Conservation (phyloP, 92 coral and sea anemone species). For the Zoanthus sansibaricus region DNA sequence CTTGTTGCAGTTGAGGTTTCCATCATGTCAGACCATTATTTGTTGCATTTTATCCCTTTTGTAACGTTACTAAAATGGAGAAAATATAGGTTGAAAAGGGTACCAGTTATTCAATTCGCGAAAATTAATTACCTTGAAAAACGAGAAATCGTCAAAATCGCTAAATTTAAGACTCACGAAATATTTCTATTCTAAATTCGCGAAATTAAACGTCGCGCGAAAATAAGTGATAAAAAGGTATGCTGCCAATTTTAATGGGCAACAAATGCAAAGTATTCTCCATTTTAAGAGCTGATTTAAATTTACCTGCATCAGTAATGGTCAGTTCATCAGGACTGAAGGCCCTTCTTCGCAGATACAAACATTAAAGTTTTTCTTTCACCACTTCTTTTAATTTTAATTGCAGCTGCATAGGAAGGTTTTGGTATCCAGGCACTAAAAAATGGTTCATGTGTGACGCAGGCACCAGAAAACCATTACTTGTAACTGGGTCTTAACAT, state of each 20-base stretch:
- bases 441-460: slow-evolving; percentile 18
- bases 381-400: slow-evolving; percentile 28
- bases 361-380: slow-evolving; percentile 22
- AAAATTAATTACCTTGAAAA: too few relatives aligned
- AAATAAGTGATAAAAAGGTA: too few relatives aligned
- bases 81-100: too few relatives aligned
- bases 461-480: slow-evolving; percentile 30
- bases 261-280: neutral
- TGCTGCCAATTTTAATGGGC: neutral
- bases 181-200: too few relatives aligned
- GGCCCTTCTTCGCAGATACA: slow-evolving; percentile 8
- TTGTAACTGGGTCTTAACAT: slow-evolving; percentile 5
- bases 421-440: slow-evolving; percentile 34
- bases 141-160: too few relatives aligned
- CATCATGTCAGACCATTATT: too few relatives aligned
- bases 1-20: too few relatives aligned
- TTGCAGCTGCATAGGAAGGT: slow-evolving; percentile 1
- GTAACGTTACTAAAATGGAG: too few relatives aligned
- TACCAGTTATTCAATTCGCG: too few relatives aligned
- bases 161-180: too few relatives aligned
- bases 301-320: slow-evolving; percentile 10
- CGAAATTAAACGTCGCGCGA: too few relatives aligned
- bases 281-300: neutral
- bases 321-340: slow-evolving; percentile 29
- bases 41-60: too few relatives aligned